phyloP scores from a whole-genome alignment of 2,888 invertebrate genomes.

The Hofmannophila pseudospretella region DNA sequence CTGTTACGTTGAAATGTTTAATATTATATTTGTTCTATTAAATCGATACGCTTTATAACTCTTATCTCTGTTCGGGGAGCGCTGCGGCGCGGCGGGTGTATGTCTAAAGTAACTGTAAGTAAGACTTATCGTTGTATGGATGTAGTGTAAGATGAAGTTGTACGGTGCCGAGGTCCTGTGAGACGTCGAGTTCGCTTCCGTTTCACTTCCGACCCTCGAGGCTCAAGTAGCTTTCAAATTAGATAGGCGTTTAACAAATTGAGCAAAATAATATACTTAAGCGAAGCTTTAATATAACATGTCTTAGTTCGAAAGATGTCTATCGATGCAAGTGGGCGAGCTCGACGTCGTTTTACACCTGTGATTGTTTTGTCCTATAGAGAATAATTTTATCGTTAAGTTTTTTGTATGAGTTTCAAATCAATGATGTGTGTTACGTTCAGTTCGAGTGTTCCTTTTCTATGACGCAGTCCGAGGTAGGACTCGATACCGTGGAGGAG shows the following conservation, averaged over 20 bases:
- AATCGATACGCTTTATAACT: conserved; percentile 71
- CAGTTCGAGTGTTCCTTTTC: background rate
- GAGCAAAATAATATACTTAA: conserved; percentile 58
- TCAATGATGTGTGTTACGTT: no score
- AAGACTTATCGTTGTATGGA: conserved; percentile 48
- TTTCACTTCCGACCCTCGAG: conserved; percentile 40
- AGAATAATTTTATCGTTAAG: background rate
- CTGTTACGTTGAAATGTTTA: conserved; percentile 46
- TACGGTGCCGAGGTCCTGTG: conserved; percentile 58
- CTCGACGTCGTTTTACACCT: conserved; percentile 37
- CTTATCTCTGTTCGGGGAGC: conserved; percentile 44
- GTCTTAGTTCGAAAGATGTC: conserved; percentile 44
- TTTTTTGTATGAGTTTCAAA: no score
- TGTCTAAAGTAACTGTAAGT: conserved; percentile 53
- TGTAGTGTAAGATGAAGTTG: conserved; percentile 43
- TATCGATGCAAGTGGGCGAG: conserved; percentile 33
- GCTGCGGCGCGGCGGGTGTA: conserved; percentile 44
- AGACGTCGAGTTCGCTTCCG: conserved; percentile 49
- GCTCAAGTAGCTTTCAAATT: conserved; percentile 66
- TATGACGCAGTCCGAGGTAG: background rate
- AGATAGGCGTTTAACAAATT: conserved; percentile 77
- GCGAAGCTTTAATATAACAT: conserved; percentile 68
- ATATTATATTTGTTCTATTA: conserved; percentile 54
- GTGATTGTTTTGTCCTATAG: conserved; percentile 20
- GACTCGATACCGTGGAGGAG: conserved; percentile 7